A percentile compares a stretch with the other conserved stretches of the same genome.
Conservation (phyloP, 1,140 invertebrate species). For the Drosophila eugracilis region DNA sequence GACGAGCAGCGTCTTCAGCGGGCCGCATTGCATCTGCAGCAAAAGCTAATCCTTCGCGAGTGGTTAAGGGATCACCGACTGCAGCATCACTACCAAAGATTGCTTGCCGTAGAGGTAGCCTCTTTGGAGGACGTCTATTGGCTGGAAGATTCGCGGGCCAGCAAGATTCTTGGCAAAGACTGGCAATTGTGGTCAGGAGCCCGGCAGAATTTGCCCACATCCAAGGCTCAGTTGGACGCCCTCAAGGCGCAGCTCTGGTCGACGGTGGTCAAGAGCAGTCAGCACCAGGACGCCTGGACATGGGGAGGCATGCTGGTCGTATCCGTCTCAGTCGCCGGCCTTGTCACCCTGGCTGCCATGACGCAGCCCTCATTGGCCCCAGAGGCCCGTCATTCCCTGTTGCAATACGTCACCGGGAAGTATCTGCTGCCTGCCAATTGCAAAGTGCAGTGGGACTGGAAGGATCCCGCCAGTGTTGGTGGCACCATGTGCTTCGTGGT, state of each 20-base stretch:
- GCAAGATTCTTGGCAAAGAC: slow-evolving; percentile 91
- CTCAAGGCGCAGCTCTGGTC: slow-evolving; percentile 94
- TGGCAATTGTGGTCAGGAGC: slow-evolving; percentile 91
- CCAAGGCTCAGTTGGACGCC: slow-evolving; percentile 90
- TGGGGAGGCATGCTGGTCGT: slow-evolving; percentile 95
- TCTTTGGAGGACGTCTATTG: slow-evolving; percentile 95
- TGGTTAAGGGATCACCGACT: slow-evolving; percentile 91
- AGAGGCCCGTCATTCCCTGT: slow-evolving; percentile 93
- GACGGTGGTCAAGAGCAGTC: slow-evolving; percentile 93
- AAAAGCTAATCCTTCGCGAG: slow-evolving; percentile 91
- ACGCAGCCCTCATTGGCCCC: slow-evolving; percentile 93
- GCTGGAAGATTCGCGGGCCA: slow-evolving; percentile 92
- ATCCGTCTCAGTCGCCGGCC: slow-evolving; percentile 92
- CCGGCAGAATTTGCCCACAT: slow-evolving; percentile 91
- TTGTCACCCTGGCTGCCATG: slow-evolving; percentile 94
- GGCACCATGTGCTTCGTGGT: slow-evolving; percentile 95
- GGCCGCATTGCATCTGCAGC: slow-evolving; percentile 91
- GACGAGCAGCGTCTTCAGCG: slow-evolving; percentile 92
- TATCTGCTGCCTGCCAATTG: slow-evolving; percentile 95
- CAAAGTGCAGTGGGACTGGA: slow-evolving; percentile 92
- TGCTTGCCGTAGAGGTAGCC: slow-evolving; percentile 92
- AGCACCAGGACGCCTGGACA: slow-evolving; percentile 94
- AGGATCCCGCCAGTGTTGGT: slow-evolving; percentile 93
- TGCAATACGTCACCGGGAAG: slow-evolving; percentile 96
- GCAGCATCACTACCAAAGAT: slow-evolving; percentile 90